These are phyloP conservation scores for Reticulitermes speratus DNA, from an alignment of 1,140 invertebrate species.

Conservation along the genomic window DNA sequence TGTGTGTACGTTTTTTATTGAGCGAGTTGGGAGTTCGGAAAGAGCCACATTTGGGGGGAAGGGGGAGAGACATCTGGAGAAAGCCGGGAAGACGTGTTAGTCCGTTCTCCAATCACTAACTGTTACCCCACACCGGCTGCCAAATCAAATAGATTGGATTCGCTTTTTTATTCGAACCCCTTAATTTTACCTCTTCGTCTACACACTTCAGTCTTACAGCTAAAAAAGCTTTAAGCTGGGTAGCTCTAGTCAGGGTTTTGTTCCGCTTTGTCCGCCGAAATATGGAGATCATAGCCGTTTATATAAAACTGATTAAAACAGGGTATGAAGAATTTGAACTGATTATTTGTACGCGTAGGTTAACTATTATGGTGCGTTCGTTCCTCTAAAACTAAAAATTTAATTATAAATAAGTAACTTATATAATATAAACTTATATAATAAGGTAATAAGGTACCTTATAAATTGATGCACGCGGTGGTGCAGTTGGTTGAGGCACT, in stretches of 20 bases:
- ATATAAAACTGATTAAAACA: no score
- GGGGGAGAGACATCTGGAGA: not conserved
- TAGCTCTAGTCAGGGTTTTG: not conserved
- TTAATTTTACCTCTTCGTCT: not conserved
- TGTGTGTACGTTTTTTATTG: not conserved
- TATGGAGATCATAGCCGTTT: no score
- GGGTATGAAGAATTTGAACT: no score
- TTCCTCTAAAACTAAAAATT: no score
- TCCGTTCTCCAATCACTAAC: not conserved
- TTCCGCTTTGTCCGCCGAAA: no score
- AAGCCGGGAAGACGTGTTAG: not conserved
- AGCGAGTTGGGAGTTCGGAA: not conserved
- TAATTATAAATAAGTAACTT: no score
- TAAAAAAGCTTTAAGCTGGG: not conserved
- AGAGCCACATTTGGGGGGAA: not conserved
- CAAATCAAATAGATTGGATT: constrained; percentile 17
- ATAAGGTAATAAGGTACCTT: no score
- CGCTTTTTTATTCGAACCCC: not conserved
- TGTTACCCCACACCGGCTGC: not conserved
- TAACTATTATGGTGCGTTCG: no score
- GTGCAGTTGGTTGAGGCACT: no score
- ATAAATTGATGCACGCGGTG: no score
- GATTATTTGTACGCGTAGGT: no score
- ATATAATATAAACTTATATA: no score
- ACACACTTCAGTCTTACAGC: not conserved